These are phyloP conservation scores for Sphyrna mokarran DNA, from an alignment of 2,113 vertebrate genomes.

Conservation along the genomic window DNA sequence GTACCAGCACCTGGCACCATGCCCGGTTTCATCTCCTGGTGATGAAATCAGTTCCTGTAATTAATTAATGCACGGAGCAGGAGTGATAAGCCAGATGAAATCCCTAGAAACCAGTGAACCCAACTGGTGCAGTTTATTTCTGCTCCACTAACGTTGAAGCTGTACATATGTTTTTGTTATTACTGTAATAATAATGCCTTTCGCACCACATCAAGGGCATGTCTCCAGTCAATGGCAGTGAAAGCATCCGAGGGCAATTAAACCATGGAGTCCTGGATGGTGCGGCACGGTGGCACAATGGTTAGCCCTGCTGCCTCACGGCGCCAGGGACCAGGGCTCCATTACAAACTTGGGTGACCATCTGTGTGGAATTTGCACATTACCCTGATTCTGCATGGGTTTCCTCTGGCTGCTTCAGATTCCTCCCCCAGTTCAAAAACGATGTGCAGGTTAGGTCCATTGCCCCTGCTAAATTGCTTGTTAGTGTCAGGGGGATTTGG, in stretches of 20 bases:
- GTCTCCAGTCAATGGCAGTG: background rate
- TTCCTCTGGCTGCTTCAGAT: no score
- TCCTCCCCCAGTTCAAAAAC: no score
- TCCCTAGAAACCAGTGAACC: background rate
- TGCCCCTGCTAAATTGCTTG: no score
- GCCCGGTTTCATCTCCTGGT: constrained; percentile 50
- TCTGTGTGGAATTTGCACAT: no score
- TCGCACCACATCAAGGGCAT: background rate
- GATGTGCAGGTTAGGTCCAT: no score
- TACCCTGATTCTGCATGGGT: no score
- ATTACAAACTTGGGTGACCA: no score
- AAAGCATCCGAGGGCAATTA: background rate
- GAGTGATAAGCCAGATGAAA: constrained; percentile 38
- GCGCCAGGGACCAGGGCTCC: no score
- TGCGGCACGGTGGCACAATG: background rate
- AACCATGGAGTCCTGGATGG: background rate
- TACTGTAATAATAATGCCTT: background rate
- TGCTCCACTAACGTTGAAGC: background rate
- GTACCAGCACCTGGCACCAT: constrained; percentile 50
- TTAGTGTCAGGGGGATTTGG: no score
- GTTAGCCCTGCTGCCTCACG: no score
- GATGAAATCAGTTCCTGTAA: constrained; percentile 44
- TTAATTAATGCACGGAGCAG: constrained; percentile 52
- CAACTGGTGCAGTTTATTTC: background rate
- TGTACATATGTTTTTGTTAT: background rate